phyloP scores from a whole-genome alignment of 2,888 invertebrate genomes.

The Hypolimnas misippus region DNA sequence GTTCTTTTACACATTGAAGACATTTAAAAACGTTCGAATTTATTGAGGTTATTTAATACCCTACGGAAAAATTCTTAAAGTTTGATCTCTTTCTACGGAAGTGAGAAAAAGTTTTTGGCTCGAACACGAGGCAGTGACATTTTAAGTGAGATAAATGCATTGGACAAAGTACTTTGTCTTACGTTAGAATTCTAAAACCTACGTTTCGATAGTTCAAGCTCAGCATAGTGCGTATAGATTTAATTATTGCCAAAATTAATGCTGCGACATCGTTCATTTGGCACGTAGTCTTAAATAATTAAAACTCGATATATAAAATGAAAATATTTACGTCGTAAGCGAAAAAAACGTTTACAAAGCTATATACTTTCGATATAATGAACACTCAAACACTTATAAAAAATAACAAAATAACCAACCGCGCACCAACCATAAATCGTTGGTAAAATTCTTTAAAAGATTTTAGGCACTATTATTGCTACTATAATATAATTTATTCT shows the following conservation, averaged over 20 bases:
- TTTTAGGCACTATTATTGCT: conserved; percentile 83
- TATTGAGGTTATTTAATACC: conserved; percentile 26
- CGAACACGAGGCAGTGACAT: conserved; percentile 39
- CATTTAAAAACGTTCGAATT: not conserved
- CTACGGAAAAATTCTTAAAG: not conserved
- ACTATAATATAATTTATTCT: conserved; percentile 77
- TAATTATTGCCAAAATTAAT: conserved; percentile 56
- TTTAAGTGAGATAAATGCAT: conserved; percentile 52
- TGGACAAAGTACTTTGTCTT: conserved; percentile 50
- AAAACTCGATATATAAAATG: conserved; percentile 23
- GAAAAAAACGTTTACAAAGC: conserved; percentile 44
- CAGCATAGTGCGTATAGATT: conserved; percentile 51
- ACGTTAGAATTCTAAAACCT: conserved; percentile 44
- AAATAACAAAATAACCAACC: conserved; percentile 76
- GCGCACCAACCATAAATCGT: conserved; percentile 52
- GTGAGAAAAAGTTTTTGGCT: conserved; percentile 20
- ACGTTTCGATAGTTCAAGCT: conserved; percentile 56
- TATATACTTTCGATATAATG: conserved; percentile 49
- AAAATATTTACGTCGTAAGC: conserved; percentile 25
- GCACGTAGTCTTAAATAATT: conserved; percentile 33
- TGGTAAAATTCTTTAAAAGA: conserved; percentile 77
- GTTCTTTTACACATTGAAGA: not conserved
- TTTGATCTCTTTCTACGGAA: not conserved
- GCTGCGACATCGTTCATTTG: conserved; percentile 27
- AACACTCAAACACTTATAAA: conserved; percentile 77